Conservation (phyloP, 2,888 invertebrate genomes). For the Drosophila neotestacea region DNA sequence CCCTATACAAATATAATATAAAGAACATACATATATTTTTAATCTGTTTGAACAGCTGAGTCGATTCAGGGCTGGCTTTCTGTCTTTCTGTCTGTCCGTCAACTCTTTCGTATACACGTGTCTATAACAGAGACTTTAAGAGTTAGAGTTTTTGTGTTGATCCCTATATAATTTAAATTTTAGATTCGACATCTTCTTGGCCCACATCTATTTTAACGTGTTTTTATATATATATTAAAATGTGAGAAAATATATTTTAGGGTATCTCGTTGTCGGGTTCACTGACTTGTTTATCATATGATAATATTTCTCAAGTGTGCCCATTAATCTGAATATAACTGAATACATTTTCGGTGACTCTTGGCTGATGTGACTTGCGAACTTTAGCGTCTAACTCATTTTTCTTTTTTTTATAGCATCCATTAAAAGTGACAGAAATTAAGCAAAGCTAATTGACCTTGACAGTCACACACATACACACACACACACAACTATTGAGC, state of each 20-base stretch:
- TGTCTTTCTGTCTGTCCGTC: too few species aligned
- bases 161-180: too few species aligned
- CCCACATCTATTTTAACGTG: too few species aligned
- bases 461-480: constrained; percentile 40
- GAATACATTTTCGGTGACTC: neutral
- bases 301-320: constrained; percentile 3
- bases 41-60: too few species aligned
- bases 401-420: constrained; percentile 22
- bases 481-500: constrained; percentile 31
- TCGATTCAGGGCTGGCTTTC: too few species aligned
- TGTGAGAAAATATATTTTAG: neutral
- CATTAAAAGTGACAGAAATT: constrained; percentile 63
- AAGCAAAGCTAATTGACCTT: constrained; percentile 72
- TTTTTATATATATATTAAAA: neutral
- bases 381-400: constrained; percentile 8
- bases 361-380: neutral
- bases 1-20: too few species aligned
- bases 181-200: too few species aligned
- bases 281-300: neutral
- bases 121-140: too few species aligned
- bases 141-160: too few species aligned
- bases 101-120: too few species aligned
- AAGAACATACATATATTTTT: too few species aligned
- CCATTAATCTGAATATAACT: constrained; percentile 6
- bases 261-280: neutral